phyloP scores from a whole-genome alignment of 2,113 vertebrate genomes.

The Heptranchias perlo region DNA sequence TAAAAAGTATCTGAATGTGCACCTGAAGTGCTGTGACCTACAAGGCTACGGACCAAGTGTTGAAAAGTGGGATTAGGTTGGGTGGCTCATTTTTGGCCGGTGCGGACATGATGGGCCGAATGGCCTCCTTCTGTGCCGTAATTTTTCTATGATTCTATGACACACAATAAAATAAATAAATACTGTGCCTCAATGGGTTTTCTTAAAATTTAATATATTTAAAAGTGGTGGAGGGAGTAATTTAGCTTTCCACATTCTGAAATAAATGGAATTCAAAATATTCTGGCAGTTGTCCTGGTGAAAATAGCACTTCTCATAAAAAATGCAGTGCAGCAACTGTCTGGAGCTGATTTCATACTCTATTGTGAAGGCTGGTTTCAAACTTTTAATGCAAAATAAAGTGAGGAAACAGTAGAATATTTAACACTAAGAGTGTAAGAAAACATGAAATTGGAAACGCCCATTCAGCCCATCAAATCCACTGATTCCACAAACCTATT shows the following conservation, averaged over 20 bases:
- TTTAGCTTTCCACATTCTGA: background rate
- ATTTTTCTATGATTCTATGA: too few relatives aligned
- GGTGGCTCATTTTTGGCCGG: too few relatives aligned
- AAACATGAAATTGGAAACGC: background rate
- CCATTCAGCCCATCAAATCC: background rate
- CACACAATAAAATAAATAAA: background rate
- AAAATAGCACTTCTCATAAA: background rate
- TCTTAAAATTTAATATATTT: background rate
- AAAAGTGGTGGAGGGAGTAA: background rate
- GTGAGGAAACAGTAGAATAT: background rate
- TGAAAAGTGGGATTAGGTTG: too few relatives aligned
- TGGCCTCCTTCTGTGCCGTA: too few relatives aligned
- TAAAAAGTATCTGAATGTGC: too few relatives aligned
- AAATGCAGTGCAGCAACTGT: background rate
- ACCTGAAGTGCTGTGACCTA: too few relatives aligned
- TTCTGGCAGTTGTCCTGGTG: background rate
- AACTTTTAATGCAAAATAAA: background rate
- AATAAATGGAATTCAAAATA: constrained; percentile 9
- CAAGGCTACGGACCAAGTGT: too few relatives aligned
- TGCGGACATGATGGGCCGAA: too few relatives aligned
- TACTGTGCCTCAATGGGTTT: background rate
- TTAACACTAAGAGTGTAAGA: background rate
- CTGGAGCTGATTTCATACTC: background rate
- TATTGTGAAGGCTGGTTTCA: background rate
- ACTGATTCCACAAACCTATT: background rate